Conservation (phyloP, 1,140 invertebrate species). For the Conopomorpha cramerella region DNA sequence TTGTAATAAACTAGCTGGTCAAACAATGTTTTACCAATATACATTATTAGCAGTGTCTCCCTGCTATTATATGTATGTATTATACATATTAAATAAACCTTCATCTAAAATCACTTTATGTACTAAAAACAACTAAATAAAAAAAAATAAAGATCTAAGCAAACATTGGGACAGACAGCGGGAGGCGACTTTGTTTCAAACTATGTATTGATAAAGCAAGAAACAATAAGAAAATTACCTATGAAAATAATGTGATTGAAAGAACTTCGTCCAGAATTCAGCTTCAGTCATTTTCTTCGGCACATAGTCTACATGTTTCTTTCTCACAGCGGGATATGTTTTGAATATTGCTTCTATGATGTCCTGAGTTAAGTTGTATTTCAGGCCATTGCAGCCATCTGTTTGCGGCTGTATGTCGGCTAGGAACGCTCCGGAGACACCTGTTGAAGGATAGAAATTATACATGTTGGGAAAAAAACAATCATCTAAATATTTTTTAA, state of each 20-base stretch:
- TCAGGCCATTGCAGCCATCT: constrained; percentile 95
- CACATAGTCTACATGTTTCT: constrained; percentile 96
- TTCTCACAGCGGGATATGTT: constrained; percentile 97
- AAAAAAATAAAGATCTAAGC: too few relatives aligned
- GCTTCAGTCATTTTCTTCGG: constrained; percentile 93
- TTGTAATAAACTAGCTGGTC: too few relatives aligned
- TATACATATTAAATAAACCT: too few relatives aligned
- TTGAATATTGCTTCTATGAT: constrained; percentile 98
- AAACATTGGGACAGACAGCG: too few relatives aligned
- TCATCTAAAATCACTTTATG: too few relatives aligned
- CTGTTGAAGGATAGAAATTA: constrained; percentile 37
- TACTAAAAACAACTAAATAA: too few relatives aligned
- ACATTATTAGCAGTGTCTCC: too few relatives aligned
- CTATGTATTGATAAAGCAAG: too few relatives aligned
- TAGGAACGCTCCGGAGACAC: constrained; percentile 85
- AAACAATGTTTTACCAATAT: too few relatives aligned
- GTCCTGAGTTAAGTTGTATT: constrained; percentile 96
- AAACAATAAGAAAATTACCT: too few relatives aligned
- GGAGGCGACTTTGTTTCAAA: too few relatives aligned
- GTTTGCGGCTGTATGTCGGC: constrained; percentile 96
- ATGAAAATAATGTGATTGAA: constrained; percentile 99
- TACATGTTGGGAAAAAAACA: constrained; percentile 1
- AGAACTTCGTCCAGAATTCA: constrained; percentile 99
- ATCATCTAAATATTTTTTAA: not conserved
- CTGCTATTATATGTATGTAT: too few relatives aligned